Evolutionary conservation across 2,113 vertebrate species (phyloP), one percentile per base, ranked within the genome.

Genomic region (Poicephalus gulielmi): DNA sequence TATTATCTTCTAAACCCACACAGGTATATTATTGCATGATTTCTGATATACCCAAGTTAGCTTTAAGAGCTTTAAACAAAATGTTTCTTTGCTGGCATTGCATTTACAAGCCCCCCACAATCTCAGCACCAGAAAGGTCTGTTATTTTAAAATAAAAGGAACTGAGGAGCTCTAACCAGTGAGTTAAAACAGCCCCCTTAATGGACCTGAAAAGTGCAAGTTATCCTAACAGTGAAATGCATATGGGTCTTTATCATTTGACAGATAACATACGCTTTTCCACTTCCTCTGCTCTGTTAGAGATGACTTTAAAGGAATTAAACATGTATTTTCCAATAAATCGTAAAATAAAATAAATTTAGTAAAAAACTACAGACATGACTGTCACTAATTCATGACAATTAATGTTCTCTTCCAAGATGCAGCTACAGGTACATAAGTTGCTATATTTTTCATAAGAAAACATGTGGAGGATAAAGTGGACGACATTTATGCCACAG

Each of bases 171-270:
- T 59, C 55, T 94, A 78, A 69, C 17, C 62, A 73, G 30, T 64
- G 83, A 92, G 35, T 52, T 82, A 76, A 78, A 94, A 82, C 39
- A 91, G 33, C 31, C 57, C 81, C 52, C 52, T 91, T 84, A 96
- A 92, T 55, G 77, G 74, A 86, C 35, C 24, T 71, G 35, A 82
- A 87, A 91, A 89, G 66, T 79, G 11, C 33, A 90, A 86, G 50
- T 10, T 85, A 44, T 91, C 77, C 13, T 85, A 94, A 87, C 78
- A 76, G 60, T 43, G 27, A 77, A 92, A 95, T 47, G 33, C 31
- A 49, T 44, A 41, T 13, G 9, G 22, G 25, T 73, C 33, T 82
- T 33, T 47, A 79, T 85, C 31, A 82, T 89, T 41, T 89, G 43
- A 71, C 60, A 94, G 55, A 28, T 46, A 94, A 71, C 46, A 60